Base-by-base conservation (phyloP, 1,140 invertebrate species). In the Drosophila teissieri region DNA sequence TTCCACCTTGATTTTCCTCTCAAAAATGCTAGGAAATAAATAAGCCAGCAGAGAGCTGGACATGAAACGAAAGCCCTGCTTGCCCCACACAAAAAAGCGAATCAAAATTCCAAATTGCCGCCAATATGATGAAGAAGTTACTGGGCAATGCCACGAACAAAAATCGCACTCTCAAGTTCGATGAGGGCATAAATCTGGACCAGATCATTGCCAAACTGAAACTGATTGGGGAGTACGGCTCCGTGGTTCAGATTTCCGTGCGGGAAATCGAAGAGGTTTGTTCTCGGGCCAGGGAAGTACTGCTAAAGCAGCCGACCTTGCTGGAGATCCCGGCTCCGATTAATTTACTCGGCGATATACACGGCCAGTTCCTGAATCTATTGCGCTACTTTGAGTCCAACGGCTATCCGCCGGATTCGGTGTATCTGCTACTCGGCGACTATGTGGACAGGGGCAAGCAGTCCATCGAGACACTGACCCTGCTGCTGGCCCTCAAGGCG, bases 271-370 rank as follows among this genome's bases (percentile, higher is more conserved):
- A 97, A 90, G 97, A 96, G 51, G 94, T 99, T 56, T 99, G 98
- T 92, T 93, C 98, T 67, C 98, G 98, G 93, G 99, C 96, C 40
- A 94, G 98, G 81, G 98, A 99, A 95, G 98, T 99, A 90, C 98
- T 99, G 93, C 95, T 99, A 8, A 97, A 97, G 91, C 98, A 99
- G 92, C 98, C 98, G 2, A 98, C 99, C 91, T 93, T 99, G 76
- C 94, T 99, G 79, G 98, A 99, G 93, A 93, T 99, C 49, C 97
- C 98, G 93, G 98, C 98, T 42, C 98, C 98, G 48, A 93, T 99
- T 36, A 99, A 99, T 93, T 98, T 99, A 81, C 99, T 98, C 93
- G 97, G 98, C 93, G 99, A 99, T 92, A 99, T 99, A 81, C 99
- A 99, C 92, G 99, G 99, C 61, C 97, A 99, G 93, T 99, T 99